Evolutionary conservation across 1,140 invertebrate genomes (phyloP), one percentile per base, ranked within the genome.

Genomic region (Euura saliciscinereae): DNA sequence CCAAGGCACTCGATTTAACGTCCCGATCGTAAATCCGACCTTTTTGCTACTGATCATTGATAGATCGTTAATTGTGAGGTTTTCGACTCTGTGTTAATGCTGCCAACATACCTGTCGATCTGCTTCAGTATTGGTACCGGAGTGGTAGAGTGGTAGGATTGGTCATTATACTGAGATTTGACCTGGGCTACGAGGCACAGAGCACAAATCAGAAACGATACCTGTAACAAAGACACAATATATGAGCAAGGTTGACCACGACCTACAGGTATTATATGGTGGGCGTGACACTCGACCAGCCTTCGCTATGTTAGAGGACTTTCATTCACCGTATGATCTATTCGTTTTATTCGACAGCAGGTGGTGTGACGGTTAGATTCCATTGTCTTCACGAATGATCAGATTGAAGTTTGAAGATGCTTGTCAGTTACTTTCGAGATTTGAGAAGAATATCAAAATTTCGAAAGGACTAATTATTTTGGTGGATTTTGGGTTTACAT

Each of bases 111-210:
- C 86, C 85, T 93, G 88, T 95, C 94, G 75, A 96, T 95, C 86
- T 95, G 94, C 83, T 95, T 95, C 66, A 96, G 89, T 82, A 95
- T 96, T 69, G 94, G 89, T 66, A 95, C 92, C 2, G 94, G 94
- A 5, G 94, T 91, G 46, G 92, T 88, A 75, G 84, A 86, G 43
- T 87, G 83, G 73, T 82, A 81, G 42, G 70, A 78, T 71, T 75
- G 71, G 71, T 85, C 78, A 75, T 83, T 81, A 70, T 86, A 85
- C 45, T 78, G 80, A 73, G 10, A n/a, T 59, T 82, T 66, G 68
- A 78, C 77, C 68, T 77, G 74, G 69, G 80, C 79, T 67, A 77
- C 67, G 76, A 78, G 84, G 59, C 76, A 68, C 13, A 81, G 71
- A 75, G 78, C 83, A 46, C 76, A 69, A 10, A 81, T 69, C 70